phyloP scores from a whole-genome alignment of 2,113 vertebrate species.

The Lepidothrix coronata region DNA sequence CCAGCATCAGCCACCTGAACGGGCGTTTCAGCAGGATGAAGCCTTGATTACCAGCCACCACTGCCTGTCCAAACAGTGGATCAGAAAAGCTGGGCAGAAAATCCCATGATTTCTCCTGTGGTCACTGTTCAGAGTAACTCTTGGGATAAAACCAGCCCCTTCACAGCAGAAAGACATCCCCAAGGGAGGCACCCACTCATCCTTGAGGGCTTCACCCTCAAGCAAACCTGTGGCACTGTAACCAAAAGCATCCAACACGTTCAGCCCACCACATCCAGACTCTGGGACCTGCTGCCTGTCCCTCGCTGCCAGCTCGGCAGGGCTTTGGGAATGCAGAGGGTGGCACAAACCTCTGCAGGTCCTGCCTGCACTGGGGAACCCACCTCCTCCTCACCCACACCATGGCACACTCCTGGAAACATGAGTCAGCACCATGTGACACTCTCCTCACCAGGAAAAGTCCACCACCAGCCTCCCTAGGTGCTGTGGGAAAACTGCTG shows the following conservation, averaged over 20 bases:
- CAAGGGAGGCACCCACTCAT: accelerated
- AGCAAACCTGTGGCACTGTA: not conserved
- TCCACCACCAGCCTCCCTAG: not conserved
- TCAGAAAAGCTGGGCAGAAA: not conserved
- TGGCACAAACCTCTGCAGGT: not conserved
- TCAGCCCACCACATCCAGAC: not conserved
- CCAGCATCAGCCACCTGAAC: not conserved
- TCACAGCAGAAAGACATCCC: not conserved
- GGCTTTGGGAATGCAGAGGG: not conserved
- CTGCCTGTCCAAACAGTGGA: not conserved
- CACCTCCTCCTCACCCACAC: not conserved
- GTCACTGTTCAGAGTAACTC: not conserved
- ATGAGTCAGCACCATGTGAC: accelerated
- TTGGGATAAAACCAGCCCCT: not conserved
- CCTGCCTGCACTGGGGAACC: not conserved
- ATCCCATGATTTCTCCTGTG: not conserved
- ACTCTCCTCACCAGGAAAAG: not conserved
- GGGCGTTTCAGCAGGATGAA: not conserved
- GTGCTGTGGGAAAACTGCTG: not conserved
- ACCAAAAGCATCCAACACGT: accelerated
- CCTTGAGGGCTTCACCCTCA: not conserved
- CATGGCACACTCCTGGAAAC: accelerated
- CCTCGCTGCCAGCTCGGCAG: not conserved
- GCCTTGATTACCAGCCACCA: not conserved
- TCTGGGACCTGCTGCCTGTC: not conserved